Evolutionary conservation across 2,113 vertebrate genomes (phyloP), one percentile per base, ranked within the genome.

Genomic region (Campylomormyrus tamandua): DNA sequence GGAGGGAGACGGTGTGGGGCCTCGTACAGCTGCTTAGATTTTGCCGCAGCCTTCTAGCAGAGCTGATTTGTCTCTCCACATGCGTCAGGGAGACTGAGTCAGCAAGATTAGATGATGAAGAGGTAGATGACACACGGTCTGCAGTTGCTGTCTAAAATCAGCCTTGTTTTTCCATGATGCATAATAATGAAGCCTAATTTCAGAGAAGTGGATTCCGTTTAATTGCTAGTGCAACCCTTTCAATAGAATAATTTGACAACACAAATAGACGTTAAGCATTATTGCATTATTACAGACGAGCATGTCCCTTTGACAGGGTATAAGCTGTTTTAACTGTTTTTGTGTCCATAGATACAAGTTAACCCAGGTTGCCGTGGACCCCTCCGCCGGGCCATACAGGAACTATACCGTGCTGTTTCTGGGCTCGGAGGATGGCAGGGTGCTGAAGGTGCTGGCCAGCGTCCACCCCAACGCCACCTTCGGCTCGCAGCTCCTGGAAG

Each of bases 361-460:
- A 95, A 98, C 96, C 11, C 96, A 95, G 93, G 94, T 99, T 5
- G 96, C 95, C 0, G 98, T 94, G 90, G 97, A 98, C 35, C 92
- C 95, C 2, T 92, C 92, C 0, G 98, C 97, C 0, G 98, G 98
- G 0, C 97, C 96, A 0, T 58, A 90, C 7, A 91, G 95, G 42
- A 96, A 98, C 90, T 92, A 90, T 17, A 98, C 97, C 0, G 97
- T 99, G 52, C 92, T 99, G 66, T 99, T 98, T 92, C 94, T 99
- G 90, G 97, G 97, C 2, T 95, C 97, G 0, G 96, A 97, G 1
- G 97, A 98, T 0, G 98, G 98, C 3, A 91, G 92, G 0, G 93
- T 99, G 83, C 94, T 98, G 89, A 99, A 99, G 93, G 95, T 98
- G 42, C 90, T 99, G 90, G 94, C 92, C 0, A 93, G 93, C 6